Evolutionary conservation across 2,797 vertebrate genomes (phyloP).

Genomic region (Smutsia temminckii): DNA sequence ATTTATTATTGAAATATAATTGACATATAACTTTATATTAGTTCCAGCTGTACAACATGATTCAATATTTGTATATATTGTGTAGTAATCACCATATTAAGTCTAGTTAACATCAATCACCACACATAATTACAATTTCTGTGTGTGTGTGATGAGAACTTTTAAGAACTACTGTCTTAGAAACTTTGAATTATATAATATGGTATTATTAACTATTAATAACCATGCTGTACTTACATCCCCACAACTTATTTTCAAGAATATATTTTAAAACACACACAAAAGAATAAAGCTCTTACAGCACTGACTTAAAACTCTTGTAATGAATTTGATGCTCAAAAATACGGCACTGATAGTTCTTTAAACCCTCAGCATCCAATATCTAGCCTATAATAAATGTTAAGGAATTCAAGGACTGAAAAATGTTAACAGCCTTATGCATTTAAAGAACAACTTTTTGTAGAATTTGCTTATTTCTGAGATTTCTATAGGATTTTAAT

Average conservation of each 20-base stretch:
- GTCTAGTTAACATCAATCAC: constrained; percentile 12
- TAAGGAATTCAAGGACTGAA: constrained; percentile 25
- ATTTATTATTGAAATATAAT: constrained; percentile 9
- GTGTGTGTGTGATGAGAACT: background rate
- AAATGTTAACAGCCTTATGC: background rate
- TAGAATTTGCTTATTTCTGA: constrained; percentile 44
- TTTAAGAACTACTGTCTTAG: background rate
- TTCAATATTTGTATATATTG: background rate
- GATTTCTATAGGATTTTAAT: background rate
- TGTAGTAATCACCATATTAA: background rate
- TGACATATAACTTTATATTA: background rate
- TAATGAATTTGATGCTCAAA: constrained; percentile 48
- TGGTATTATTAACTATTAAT: background rate
- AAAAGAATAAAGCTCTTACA: constrained; percentile 16
- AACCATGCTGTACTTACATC: background rate
- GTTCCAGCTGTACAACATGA: background rate
- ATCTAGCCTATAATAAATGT: constrained; percentile 17
- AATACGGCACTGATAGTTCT: background rate
- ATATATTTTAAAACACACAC: constrained; percentile 32
- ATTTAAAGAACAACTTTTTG: constrained; percentile 25
- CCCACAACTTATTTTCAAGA: background rate
- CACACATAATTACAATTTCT: background rate
- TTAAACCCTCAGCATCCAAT: constrained; percentile 3
- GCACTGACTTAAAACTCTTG: background rate
- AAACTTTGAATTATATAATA: background rate